phyloP scores from a whole-genome alignment of 2,797 vertebrate species.

The Ispidina picta region DNA sequence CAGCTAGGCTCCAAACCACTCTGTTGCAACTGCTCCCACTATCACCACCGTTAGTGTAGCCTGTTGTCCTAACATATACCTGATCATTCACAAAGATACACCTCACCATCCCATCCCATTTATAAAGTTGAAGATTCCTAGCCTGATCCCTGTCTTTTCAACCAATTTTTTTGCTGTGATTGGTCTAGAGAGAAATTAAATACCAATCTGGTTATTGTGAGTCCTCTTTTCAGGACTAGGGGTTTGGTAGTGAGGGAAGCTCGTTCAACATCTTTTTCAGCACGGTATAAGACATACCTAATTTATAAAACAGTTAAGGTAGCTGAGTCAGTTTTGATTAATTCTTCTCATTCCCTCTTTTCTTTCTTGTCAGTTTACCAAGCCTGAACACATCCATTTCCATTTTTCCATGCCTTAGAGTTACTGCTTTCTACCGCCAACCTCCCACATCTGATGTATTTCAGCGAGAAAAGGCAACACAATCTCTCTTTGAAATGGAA shows the following conservation, averaged over 20 bases:
- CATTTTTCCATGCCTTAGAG: not conserved
- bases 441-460: not conserved
- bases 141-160: not conserved
- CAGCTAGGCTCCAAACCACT: not conserved
- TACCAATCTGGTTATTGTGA: not conserved
- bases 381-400: not conserved
- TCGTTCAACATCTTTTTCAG: not conserved
- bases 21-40: not conserved
- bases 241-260: not conserved
- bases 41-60: not conserved
- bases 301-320: not conserved
- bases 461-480: not conserved
- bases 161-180: not conserved
- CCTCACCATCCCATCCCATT: not conserved
- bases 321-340: conserved; percentile 16
- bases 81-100: not conserved
- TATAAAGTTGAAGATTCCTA: not conserved
- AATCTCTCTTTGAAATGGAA: not conserved
- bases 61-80: not conserved
- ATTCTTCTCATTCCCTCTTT: not conserved
- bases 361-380: not conserved
- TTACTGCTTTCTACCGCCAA: not conserved
- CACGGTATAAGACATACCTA: not conserved
- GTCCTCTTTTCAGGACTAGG: no score
- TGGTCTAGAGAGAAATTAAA: not conserved